phyloP scores from a whole-genome alignment of 2,888 invertebrate genomes.

The Volucella inflata region DNA sequence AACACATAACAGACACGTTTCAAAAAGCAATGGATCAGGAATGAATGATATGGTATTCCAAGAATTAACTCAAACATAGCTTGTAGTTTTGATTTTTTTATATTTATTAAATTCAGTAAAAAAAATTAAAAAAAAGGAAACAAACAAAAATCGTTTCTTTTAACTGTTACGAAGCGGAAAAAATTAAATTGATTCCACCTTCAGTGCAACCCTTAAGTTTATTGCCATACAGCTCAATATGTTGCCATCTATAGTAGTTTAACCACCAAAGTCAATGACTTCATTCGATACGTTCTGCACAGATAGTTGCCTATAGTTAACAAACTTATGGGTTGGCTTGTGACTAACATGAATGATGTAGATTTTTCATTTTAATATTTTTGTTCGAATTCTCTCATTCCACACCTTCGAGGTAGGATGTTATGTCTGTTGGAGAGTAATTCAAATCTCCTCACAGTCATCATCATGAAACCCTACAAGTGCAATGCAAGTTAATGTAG shows the following conservation, averaged over 20 bases:
- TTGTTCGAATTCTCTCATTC: constrained; percentile 58
- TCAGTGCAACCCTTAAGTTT: constrained; percentile 22
- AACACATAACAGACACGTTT: constrained; percentile 85
- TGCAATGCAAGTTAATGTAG: constrained; percentile 41
- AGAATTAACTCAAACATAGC: background rate
- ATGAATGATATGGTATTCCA: constrained; percentile 77
- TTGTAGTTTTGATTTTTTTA: constrained; percentile 26
- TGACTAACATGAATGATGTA: constrained; percentile 7
- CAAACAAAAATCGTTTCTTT: constrained; percentile 9
- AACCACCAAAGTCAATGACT: constrained; percentile 71
- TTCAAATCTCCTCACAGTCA: constrained; percentile 49
- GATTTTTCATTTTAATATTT: constrained; percentile 48
- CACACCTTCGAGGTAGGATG: constrained; percentile 4
- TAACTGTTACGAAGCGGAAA: constrained; percentile 20
- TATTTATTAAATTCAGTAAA: constrained; percentile 45
- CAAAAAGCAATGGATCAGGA: constrained; percentile 78
- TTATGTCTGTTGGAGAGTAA: constrained; percentile 40
- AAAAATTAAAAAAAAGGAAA: background rate
- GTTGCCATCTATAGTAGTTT: background rate
- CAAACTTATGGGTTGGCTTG: background rate
- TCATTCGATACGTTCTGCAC: constrained; percentile 6
- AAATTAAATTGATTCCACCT: constrained; percentile 7
- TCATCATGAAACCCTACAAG: constrained; percentile 59
- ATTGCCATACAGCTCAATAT: constrained; percentile 18
- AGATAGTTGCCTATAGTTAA: constrained; percentile 1